Base-by-base conservation (phyloP, 2,797 vertebrate species). In the Philypnodon macrostomus region DNA sequence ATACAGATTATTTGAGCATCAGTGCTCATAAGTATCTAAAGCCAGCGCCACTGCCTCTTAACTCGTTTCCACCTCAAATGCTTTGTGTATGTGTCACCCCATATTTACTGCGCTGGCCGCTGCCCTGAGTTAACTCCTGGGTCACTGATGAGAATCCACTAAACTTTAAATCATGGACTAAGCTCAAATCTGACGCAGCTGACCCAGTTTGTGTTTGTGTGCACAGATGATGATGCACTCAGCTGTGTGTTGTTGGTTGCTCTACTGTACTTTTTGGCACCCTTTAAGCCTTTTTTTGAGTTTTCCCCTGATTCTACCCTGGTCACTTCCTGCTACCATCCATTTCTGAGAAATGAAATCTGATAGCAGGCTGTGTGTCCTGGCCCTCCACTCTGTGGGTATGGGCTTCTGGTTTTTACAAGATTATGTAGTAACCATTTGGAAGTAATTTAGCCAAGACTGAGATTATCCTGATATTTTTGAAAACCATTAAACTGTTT, bases 341-440 rank as follows among this genome's bases (percentile, higher is more conserved):
- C 69, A 75, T 77, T 85, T 83, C 81, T 76, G 63, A 73, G 75
- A 85, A 83, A 73, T 83, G 83, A 71, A 87, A 87, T 78, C 57
- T 79, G 80, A 86, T 85, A 81, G 77, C 52, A 54, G 57, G 49
- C 57, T 72, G 53, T 73, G 77, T 76, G 79, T 80, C 69, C 63
- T 59, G 67, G 67, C 67, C 61, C 54, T 71, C 54, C 38, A 24
- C 47, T 70, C 56, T 68, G 15, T 67, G 71, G 63, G 49, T 77
- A 73, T 67, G 66, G 63, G 64, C 67, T 73, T 75, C 70, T 79
- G 70, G 63, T 79, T 79, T 46, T 79, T 72, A 75, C 52, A 63
- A 66, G 63, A 78, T 82, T 81, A 78, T 58, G 46, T 38, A 57
- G 59, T 53, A 63, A 67, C 51, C 65, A 68, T 78, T 83, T 77